A percentile compares a stretch with the other conserved stretches of the same genome.
phyloP scores from a whole-genome alignment of 2,888 invertebrate species.

The Norana najaformis region DNA sequence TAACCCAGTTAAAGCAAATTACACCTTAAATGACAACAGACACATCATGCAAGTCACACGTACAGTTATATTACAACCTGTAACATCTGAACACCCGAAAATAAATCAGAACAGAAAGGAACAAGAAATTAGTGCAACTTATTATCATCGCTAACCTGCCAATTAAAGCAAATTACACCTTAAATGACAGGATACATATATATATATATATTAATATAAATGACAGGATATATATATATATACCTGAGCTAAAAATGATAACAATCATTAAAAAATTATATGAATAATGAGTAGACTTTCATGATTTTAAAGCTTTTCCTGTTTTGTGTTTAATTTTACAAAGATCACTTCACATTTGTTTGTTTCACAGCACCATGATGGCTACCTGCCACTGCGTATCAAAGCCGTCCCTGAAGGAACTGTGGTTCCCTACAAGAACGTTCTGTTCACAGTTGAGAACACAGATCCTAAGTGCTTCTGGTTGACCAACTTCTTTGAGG shows the following conservation, averaged over 20 bases:
- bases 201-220: too few species aligned
- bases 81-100: too few species aligned
- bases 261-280: background rate
- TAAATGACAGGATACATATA: too few species aligned
- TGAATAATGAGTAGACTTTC: background rate
- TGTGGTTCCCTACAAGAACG: constrained; percentile 64
- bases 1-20: too few species aligned
- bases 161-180: too few species aligned
- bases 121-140: too few species aligned
- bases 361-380: constrained; percentile 61
- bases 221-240: too few species aligned
- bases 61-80: too few species aligned
- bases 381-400: constrained; percentile 63
- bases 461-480: constrained; percentile 65
- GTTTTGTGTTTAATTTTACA: background rate
- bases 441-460: constrained; percentile 66
- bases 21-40: too few species aligned
- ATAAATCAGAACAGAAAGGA: too few species aligned
- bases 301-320: background rate
- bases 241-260: background rate
- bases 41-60: too few species aligned
- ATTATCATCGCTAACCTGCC: too few species aligned
- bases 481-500: constrained; percentile 66
- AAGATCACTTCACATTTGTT: background rate
- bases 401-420: constrained; percentile 65